These are phyloP conservation scores for Clinocottus analis DNA, from an alignment of 2,113 vertebrate genomes.

Conservation along the genomic window DNA sequence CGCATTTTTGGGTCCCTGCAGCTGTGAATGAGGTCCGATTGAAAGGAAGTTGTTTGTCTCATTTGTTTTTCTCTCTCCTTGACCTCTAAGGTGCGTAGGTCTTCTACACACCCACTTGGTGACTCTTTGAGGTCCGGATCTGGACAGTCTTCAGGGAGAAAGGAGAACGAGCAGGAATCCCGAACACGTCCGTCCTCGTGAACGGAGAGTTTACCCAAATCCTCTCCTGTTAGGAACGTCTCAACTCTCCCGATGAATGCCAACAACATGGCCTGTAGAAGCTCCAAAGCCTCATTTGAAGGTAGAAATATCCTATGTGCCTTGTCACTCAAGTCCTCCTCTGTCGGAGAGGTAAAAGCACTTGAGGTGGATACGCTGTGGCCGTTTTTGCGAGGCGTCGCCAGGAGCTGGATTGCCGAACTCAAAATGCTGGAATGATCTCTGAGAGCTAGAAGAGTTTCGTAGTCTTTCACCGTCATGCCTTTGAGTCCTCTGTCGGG, in stretches of 20 bases:
- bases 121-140: not conserved
- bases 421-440: conserved; percentile 89
- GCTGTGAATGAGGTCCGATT: conserved; percentile 33
- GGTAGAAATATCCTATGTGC: conserved; percentile 58
- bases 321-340: conserved; percentile 79
- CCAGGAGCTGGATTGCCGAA: conserved; percentile 90
- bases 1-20: conserved; percentile 78
- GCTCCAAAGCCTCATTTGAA: conserved; percentile 86
- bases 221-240: conserved; percentile 83
- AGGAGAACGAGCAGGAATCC: conserved; percentile 80
- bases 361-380: conserved; percentile 24
- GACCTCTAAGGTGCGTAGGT: conserved; percentile 71
- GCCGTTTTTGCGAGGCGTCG: conserved; percentile 77
- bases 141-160: conserved; percentile 56
- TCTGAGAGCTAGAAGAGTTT: conserved; percentile 86
- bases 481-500: conserved; percentile 48
- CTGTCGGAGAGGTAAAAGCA: conserved; percentile 34
- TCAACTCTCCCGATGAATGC: conserved; percentile 89
- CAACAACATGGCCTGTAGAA: conserved; percentile 89
- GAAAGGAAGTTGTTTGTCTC: conserved; percentile 9
- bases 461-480: conserved; percentile 82
- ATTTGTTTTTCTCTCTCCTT: conserved; percentile 72
- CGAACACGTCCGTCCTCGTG: conserved; percentile 44
- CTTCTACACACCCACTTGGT: conserved; percentile 39
- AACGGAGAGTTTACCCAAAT: conserved; percentile 80